Conservation (phyloP, 2,113 vertebrate genomes). For the Misgurnus anguillicaudatus region DNA sequence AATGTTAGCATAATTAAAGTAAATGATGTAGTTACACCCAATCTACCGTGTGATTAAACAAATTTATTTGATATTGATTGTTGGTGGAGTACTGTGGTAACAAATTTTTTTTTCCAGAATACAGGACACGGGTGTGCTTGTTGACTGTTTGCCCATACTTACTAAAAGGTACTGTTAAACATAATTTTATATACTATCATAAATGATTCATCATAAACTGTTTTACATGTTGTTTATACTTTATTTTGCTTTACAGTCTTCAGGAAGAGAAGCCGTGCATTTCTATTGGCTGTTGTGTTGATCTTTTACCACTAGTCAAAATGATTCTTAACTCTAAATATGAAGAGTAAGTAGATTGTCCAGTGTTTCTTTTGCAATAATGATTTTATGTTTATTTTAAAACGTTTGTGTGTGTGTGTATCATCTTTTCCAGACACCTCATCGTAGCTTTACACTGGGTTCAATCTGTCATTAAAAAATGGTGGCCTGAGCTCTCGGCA, state of each 20-base stretch:
- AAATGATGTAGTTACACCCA: not conserved
- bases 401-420: not conserved
- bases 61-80: no score
- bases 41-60: not conserved
- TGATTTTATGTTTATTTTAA: not conserved
- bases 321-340: conserved; percentile 88
- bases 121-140: conserved; percentile 90
- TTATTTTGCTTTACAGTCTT: conserved; percentile 76
- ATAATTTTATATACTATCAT: not conserved
- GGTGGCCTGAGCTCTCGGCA: conserved; percentile 92
- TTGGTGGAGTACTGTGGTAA: no score
- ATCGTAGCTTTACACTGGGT: conserved; percentile 96
- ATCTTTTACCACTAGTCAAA: conserved; percentile 92
- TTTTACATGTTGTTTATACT: not conserved
- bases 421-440: conserved; percentile 78
- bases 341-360: conserved; percentile 85
- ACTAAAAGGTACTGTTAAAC: conserved; percentile 84
- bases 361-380: not conserved
- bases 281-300: conserved; percentile 96
- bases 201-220: not conserved
- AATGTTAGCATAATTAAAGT: not conserved
- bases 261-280: conserved; percentile 89
- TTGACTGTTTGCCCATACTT: conserved; percentile 94
- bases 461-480: conserved; percentile 91
- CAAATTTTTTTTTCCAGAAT: conserved; percentile 75